Conservation (phyloP, 2,113 vertebrate genomes). For the Riparia riparia region DNA sequence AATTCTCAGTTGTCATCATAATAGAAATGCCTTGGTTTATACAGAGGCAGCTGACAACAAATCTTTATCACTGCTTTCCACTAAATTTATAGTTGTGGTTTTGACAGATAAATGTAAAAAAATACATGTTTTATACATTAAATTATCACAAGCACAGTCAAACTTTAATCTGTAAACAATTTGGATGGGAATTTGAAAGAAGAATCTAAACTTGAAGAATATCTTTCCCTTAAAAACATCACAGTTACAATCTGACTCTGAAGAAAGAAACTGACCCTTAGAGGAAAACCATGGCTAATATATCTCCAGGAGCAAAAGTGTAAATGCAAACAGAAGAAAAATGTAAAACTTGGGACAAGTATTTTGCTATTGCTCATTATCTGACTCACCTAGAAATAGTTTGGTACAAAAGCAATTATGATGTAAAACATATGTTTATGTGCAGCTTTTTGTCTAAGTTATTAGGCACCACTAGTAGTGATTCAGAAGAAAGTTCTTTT, state of each 20-base stretch:
- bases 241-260: background rate
- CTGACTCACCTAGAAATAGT: slow-evolving; percentile 34
- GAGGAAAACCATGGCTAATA: background rate
- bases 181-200: slow-evolving; percentile 1
- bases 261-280: background rate
- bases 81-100: background rate
- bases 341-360: background rate
- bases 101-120: background rate
- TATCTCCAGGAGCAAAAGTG: background rate
- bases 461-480: slow-evolving; percentile 15
- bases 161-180: background rate
- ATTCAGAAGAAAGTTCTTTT: slow-evolving; percentile 25
- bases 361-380: slow-evolving; percentile 20
- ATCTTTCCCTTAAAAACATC: background rate
- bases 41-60: background rate
- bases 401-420: background rate
- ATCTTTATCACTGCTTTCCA: background rate
- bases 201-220: background rate
- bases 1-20: background rate
- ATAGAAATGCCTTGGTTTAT: background rate
- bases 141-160: background rate
- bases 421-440: background rate
- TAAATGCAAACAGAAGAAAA: background rate
- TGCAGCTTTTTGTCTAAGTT: background rate
- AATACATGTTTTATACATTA: background rate